A percentile compares a stretch with the other conserved stretches of the same genome.
phyloP scores from a whole-genome alignment of 2,888 invertebrate genomes.

The Mimumesa dahlbomi region DNA sequence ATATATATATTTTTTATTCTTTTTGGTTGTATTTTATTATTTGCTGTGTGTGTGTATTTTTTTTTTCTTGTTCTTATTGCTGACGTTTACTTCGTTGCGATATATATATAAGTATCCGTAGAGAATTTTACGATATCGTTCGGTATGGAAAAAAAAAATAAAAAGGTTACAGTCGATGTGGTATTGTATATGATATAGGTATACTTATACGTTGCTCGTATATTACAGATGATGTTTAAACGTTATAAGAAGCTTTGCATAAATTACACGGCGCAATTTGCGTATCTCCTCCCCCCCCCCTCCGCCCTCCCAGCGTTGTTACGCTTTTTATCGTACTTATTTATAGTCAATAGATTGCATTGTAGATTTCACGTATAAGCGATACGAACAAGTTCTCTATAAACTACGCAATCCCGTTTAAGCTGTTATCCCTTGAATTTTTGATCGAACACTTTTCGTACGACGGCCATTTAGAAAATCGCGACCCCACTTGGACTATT shows the following conservation, averaged over 20 bases:
- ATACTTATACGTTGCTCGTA: slow-evolving; percentile 11
- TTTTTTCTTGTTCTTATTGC: neutral
- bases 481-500: too few relatives aligned
- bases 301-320: too few relatives aligned
- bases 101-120: slow-evolving; percentile 2
- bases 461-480: neutral
- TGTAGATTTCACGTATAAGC: slow-evolving; percentile 1
- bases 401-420: slow-evolving; percentile 35
- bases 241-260: slow-evolving; percentile 46
- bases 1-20: too few relatives aligned
- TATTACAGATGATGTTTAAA: slow-evolving; percentile 27
- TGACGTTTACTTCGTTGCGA: slow-evolving; percentile 11
- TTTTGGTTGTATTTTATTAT: too few relatives aligned
- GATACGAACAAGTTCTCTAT: slow-evolving; percentile 24
- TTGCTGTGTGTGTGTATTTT: too few relatives aligned
- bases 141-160: neutral
- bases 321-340: neutral
- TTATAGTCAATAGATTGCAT: slow-evolving; percentile 15
- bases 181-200: slow-evolving; percentile 26
- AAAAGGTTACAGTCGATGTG: too few relatives aligned
- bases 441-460: slow-evolving; percentile 34
- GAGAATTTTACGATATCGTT: slow-evolving; percentile 20
- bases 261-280: slow-evolving; percentile 34
- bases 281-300: too few relatives aligned
- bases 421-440: slow-evolving; percentile 24